These are phyloP conservation scores for Tiliqua scincoides DNA, from an alignment of 2,113 vertebrate genomes.

Conservation along the genomic window DNA sequence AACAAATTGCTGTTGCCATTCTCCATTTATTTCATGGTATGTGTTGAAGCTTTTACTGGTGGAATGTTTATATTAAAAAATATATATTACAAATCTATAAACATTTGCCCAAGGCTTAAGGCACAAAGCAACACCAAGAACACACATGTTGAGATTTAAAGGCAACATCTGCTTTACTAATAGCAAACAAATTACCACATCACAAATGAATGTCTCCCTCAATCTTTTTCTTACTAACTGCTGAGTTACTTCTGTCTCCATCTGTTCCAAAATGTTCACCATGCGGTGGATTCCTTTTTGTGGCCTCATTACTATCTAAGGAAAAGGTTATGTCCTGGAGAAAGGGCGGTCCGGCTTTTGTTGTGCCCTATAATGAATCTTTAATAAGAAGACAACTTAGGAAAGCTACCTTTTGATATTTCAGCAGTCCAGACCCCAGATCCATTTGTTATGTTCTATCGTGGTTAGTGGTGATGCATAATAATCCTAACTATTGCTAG, in stretches of 20 bases:
- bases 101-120: constrained; percentile 36
- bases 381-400: not conserved
- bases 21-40: not conserved
- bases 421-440: constrained; percentile 16
- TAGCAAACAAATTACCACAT: constrained; percentile 69
- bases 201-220: constrained; percentile 62
- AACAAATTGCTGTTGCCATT: not conserved
- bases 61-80: not conserved
- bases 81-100: not conserved
- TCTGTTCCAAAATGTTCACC: constrained; percentile 52
- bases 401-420: constrained; percentile 3
- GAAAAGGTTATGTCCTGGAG: constrained; percentile 43
- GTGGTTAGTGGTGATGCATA: constrained; percentile 12
- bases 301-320: constrained; percentile 31
- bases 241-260: constrained; percentile 52
- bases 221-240: constrained; percentile 62
- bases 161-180: constrained; percentile 50
- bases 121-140: constrained; percentile 33
- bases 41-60: not conserved
- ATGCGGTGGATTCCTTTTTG: constrained; percentile 6
- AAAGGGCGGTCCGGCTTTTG: constrained; percentile 45
- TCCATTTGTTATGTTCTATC: constrained; percentile 26
- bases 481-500: constrained; percentile 26
- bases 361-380: constrained; percentile 36
- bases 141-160: constrained; percentile 37